These are phyloP conservation scores for Apaloderma vittatum DNA, from an alignment of 2,113 vertebrate species.

Conservation along the genomic window DNA sequence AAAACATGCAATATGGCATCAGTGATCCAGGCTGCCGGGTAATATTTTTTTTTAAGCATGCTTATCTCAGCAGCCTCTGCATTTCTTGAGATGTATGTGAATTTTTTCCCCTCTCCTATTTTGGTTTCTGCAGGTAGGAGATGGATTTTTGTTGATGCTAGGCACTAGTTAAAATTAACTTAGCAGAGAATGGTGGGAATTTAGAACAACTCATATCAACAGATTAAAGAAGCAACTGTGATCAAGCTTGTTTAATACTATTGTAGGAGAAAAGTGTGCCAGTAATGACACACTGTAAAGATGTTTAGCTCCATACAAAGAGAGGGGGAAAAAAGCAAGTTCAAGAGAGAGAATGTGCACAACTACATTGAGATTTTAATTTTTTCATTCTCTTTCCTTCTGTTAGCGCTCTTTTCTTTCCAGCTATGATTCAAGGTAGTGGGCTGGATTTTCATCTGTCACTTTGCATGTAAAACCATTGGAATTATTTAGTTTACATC, in stretches of 20 bases:
- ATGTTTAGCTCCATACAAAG: constrained; percentile 13
- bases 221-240: constrained; percentile 45
- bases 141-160: constrained; percentile 40
- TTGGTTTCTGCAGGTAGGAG: constrained; percentile 14
- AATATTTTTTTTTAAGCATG: not conserved
- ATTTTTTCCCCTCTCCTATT: not conserved
- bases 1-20: not conserved
- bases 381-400: constrained; percentile 8
- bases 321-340: not conserved
- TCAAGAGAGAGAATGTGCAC: not conserved
- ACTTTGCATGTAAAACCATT: not conserved
- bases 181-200: constrained; percentile 17
- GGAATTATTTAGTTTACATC: not conserved
- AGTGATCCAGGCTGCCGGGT: not conserved
- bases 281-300: constrained; percentile 33
- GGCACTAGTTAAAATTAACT: constrained; percentile 21
- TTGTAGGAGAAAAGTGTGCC: constrained; percentile 50
- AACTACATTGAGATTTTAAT: constrained; percentile 14
- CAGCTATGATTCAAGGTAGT: not conserved
- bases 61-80: not conserved
- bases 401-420: not conserved
- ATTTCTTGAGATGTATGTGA: not conserved
- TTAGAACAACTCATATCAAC: constrained; percentile 16
- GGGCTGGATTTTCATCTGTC: not conserved
- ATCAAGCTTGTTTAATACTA: constrained; percentile 47